Percentiles rank a stretch among this genome's conserved stretches.
Evolutionary conservation across 2,113 vertebrate species (phyloP).

Genomic region (Acrocephalus arundinaceus): DNA sequence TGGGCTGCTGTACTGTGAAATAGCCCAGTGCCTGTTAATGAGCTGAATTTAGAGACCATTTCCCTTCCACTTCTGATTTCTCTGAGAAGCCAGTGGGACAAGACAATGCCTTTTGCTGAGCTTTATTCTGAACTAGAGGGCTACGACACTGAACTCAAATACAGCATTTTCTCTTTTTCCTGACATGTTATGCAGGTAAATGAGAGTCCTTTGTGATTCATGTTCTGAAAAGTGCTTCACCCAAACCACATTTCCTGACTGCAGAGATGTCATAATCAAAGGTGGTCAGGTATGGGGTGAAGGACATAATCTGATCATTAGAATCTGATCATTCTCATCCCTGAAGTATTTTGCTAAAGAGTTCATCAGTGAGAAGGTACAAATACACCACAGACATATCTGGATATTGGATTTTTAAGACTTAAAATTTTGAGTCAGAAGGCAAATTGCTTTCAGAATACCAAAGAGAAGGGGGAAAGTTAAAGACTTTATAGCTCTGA

Average conservation of each 20-base stretch:
- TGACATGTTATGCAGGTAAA: not conserved
- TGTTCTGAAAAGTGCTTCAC: not conserved
- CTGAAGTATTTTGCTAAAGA: not conserved
- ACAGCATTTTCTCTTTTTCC: not conserved
- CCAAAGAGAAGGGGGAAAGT: not conserved
- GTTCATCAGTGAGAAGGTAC: not conserved
- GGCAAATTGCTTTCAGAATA: conserved; percentile 47
- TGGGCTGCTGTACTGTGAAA: not conserved
- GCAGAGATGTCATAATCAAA: not conserved
- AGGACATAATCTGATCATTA: not conserved
- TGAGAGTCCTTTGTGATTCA: not conserved
- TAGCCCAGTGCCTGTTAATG: not conserved
- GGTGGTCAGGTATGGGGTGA: not conserved
- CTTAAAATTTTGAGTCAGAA: conserved; percentile 47
- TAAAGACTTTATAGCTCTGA: not conserved
- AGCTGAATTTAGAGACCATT: not conserved
- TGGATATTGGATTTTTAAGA: conserved; percentile 15
- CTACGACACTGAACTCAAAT: not conserved
- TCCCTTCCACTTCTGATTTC: conserved; percentile 21
- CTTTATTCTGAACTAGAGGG: not conserved
- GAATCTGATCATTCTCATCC: not conserved
- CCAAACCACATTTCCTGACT: not conserved
- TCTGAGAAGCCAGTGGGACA: not conserved
- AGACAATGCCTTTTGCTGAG: not conserved
- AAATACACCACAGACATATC: not conserved